These are phyloP conservation scores for Chionodraco myersi DNA, from an alignment of 2,113 vertebrate species.

Conservation along the genomic window DNA sequence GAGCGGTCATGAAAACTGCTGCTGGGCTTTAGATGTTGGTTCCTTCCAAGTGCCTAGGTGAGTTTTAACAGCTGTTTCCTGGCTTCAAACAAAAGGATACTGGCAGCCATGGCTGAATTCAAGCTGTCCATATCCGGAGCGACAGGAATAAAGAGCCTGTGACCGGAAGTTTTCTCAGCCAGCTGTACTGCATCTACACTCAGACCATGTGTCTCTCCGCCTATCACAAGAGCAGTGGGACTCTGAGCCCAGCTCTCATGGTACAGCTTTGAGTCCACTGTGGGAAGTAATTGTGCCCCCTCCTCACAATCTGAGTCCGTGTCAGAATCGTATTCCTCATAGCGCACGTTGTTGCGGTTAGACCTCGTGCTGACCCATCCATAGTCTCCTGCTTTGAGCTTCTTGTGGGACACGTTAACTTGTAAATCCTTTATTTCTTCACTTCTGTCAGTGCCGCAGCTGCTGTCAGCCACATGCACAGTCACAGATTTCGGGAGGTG, in stretches of 20 bases:
- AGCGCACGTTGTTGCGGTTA: conserved; percentile 24
- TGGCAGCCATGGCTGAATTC: conserved; percentile 92
- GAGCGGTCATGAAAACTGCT: conserved; percentile 21
- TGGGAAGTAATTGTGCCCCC: conserved; percentile 58
- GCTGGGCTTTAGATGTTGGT: conserved; percentile 38
- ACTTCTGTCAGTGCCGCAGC: conserved; percentile 22
- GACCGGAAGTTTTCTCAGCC: conserved; percentile 83
- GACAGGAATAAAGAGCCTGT: conserved; percentile 86
- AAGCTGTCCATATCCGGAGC: conserved; percentile 89
- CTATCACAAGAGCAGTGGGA: conserved; percentile 88
- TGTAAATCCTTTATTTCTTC: not conserved
- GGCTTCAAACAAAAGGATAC: conserved; percentile 92
- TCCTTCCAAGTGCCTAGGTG: conserved; percentile 49
- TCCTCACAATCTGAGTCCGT: conserved; percentile 47
- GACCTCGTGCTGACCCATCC: conserved; percentile 75
- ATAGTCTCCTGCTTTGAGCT: conserved; percentile 65
- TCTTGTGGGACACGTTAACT: not conserved
- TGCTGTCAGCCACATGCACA: conserved; percentile 88
- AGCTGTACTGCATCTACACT: conserved; percentile 86
- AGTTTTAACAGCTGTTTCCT: conserved; percentile 84
- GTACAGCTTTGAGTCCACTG: conserved; percentile 82
- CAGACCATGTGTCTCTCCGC: conserved; percentile 90
- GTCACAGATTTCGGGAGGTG: conserved; percentile 76
- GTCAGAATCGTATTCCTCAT: conserved; percentile 70
- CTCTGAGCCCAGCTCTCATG: conserved; percentile 84